These are phyloP conservation scores for Hermatobates lingyangjiaoensis DNA, from an alignment of 1,140 invertebrate genomes.

Conservation along the genomic window DNA sequence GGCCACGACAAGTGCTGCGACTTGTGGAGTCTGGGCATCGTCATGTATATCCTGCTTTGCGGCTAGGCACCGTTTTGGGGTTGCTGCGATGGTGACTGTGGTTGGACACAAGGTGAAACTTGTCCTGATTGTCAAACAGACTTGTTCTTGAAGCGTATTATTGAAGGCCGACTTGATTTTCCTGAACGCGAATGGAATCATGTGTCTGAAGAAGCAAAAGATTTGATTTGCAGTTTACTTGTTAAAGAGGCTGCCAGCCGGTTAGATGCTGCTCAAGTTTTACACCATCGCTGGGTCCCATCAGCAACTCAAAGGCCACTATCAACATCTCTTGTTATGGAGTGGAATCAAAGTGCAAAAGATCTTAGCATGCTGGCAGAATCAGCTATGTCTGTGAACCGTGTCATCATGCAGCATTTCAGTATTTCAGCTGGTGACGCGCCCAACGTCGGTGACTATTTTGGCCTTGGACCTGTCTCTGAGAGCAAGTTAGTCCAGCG, in stretches of 20 bases:
- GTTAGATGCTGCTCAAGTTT: slow-evolving; percentile 65
- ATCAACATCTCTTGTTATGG: slow-evolving; percentile 68
- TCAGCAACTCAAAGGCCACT: slow-evolving; percentile 35
- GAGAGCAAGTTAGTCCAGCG: slow-evolving; percentile 2
- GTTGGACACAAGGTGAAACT: slow-evolving; percentile 87
- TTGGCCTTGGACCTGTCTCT: slow-evolving; percentile 4
- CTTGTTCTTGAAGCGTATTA: slow-evolving; percentile 32
- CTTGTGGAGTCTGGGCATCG: slow-evolving; percentile 92
- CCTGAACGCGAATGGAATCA: slow-evolving; percentile 75
- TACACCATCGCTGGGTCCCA: slow-evolving; percentile 75
- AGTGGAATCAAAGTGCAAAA: slow-evolving; percentile 77
- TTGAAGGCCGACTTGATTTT: slow-evolving; percentile 71
- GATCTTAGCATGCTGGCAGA: slow-evolving; percentile 84
- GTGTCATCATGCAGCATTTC: slow-evolving; percentile 82
- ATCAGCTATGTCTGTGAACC: slow-evolving; percentile 85
- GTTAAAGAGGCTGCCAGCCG: slow-evolving; percentile 64
- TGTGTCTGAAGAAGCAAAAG: slow-evolving; percentile 82
- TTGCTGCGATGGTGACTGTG: slow-evolving; percentile 77
- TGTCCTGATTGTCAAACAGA: slow-evolving; percentile 55
- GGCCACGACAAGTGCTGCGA: slow-evolving; percentile 94
- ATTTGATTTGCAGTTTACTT: slow-evolving; percentile 74
- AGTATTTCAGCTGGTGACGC: slow-evolving; percentile 27
- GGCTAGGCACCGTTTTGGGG: slow-evolving; percentile 96
- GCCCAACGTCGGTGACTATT: neutral
- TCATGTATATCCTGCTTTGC: slow-evolving; percentile 91